Evolutionary conservation across 1,140 invertebrate genomes (phyloP).

Genomic region (Drosophila miranda): DNA sequence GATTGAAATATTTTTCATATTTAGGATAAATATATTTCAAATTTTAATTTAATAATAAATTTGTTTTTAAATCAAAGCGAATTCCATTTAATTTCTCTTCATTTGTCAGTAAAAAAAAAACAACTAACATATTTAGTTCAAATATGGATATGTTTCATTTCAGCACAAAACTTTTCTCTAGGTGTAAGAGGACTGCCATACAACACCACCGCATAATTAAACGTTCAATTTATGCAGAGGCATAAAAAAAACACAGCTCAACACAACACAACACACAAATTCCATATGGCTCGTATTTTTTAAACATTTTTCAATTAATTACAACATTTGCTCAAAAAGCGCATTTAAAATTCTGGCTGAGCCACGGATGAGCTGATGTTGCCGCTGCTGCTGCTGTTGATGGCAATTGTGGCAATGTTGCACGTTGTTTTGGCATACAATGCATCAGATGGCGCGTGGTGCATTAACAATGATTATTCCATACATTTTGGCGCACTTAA

Average conservation of each 20-base stretch:
- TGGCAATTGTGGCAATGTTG: background rate
- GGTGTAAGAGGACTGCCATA: background rate
- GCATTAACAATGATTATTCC: slow-evolving; percentile 53
- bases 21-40: too few species aligned
- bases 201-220: slow-evolving; percentile 35
- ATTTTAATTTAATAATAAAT: too few species aligned
- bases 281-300: slow-evolving; percentile 38
- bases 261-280: slow-evolving; percentile 6
- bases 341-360: slow-evolving; percentile 40
- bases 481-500: slow-evolving; percentile 38
- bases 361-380: slow-evolving; percentile 9
- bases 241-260: slow-evolving; percentile 10
- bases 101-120: too few species aligned
- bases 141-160: too few species aligned
- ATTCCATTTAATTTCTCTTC: too few species aligned
- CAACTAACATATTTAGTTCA: too few species aligned
- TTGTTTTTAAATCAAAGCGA: too few species aligned
- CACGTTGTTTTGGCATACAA: background rate
- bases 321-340: slow-evolving; percentile 39
- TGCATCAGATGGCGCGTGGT: slow-evolving; percentile 33
- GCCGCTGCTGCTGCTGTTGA: slow-evolving; percentile 1
- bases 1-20: too few species aligned
- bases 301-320: slow-evolving; percentile 73
- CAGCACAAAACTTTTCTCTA: too few species aligned
- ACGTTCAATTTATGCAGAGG: slow-evolving; percentile 32